Base-by-base conservation (phyloP, 2,797 vertebrate species). In the Semotilus atromaculatus region DNA sequence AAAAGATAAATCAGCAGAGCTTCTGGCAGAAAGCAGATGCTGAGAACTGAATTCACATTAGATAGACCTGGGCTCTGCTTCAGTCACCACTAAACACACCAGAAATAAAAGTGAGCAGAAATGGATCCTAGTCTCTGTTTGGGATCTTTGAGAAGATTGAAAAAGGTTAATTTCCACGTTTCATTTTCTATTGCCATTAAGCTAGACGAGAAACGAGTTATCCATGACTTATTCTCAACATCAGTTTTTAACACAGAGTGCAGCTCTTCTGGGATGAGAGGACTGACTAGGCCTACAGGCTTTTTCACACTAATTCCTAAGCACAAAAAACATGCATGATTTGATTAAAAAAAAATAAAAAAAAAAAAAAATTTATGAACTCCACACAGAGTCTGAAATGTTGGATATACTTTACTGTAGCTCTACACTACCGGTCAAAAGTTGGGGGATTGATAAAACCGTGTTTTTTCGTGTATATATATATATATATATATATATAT, bases 161-260 rank as follows among this genome's bases (percentile, higher is more conserved):
- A 62, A 71, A 72, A 73, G 71, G 79, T 75, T 72, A 9, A 75
- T 87, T 79, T 51, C 53, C 38, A 43, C 26, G 16, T 86, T 83
- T 48, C 73, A 78, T 84, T 86, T 84, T 78, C n/a, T 81, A 29
- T 64, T 81, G 76, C 31, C 62, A 75, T 73, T 66, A 80, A 66
- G 38, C 31, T 70, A 31, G 60, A 75, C 29, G 62, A 75, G 48
- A 73, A 86, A 75, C 31, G 21, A 79, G 78, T 29, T 68, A 36
- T 77, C n/a, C 51, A 16, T 81, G 64, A 66, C 45, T 77, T 74
- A 86, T 45, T 60, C 38, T 60, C 51, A 60, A 60, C 53, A 64
- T 14, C 51, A 60, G 10, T 55, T 51, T 72, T 11, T 68, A 43
- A 38, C 68, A 55, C 43, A 14, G 19, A 76, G 83, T 58, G n/a